Base-by-base conservation (phyloP, 2,888 invertebrate species). In the Pseudanteris insignis region DNA sequence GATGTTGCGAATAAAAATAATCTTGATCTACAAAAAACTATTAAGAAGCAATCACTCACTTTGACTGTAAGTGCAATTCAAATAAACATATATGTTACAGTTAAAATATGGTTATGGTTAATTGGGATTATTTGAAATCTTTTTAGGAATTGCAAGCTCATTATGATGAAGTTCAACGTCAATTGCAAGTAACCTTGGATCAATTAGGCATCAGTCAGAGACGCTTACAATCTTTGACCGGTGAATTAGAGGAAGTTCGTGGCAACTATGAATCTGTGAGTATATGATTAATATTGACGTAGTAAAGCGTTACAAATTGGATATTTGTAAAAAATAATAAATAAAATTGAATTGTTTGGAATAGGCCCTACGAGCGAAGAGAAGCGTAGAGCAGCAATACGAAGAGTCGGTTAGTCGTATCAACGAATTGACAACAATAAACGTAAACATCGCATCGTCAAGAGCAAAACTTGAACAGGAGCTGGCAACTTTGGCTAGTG, bases 1-100 rank as follows among this genome's bases (percentile, higher is more conserved):
- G 97, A 97, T 83, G 93, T 95, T 72, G 93, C 96, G 84, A 97
- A 98, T 88, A 95, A 97, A 86, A 94, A 91, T 84, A 96, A 96
- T 86, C 90, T 96, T 78, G 94, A 96, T 81, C 86, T 96, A 81
- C 96, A 96, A 84, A 95, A 96, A 87, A 92, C 94, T 77, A 91
- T 96, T 86, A 97, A 97, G 89, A 96, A 93, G 82, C 96, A 97
- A 82, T 93, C 95, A 69, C 87, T 94, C 81, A 93, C 93, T 83
- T 86, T 92, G 81, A 89, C 88, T 78, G 88, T 87, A 76, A 79
- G 81, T 70, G 33, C 3, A 26, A 26, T n/a, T n/a, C n/a, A n/a
- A n/a, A n/a, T n/a, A n/a, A n/a, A n/a, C n/a, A n/a, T n/a, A n/a
- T n/a, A n/a, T n/a, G n/a, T n/a, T n/a, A n/a, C n/a, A n/a, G n/a